Evolutionary conservation across 1,140 invertebrate species (phyloP), one percentile per base, ranked within the genome.

Genomic region (Aphelenchoides avenae): DNA sequence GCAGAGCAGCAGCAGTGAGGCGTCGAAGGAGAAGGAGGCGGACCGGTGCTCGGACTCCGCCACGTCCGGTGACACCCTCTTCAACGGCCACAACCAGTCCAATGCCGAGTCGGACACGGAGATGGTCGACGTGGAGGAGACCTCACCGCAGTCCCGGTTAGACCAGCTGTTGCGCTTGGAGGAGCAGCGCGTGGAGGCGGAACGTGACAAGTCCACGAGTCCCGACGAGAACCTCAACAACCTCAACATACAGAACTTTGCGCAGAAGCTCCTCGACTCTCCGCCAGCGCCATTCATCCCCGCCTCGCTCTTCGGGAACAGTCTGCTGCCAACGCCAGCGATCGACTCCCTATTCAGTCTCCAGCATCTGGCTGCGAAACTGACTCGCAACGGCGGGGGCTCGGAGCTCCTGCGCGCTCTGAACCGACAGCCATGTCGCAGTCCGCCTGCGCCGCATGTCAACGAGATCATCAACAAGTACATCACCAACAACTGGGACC

Each of bases 401-500:
- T 55, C 52, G 22, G 52, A 55, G 29, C 46, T 55, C 31, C 49
- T 48, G 18, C 51, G 40, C 30, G 52, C 52, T 30, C 27, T 55
- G 4, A 55, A 51, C 34, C 18, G 40, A 30, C 52, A 43, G 2
- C 30, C 26, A 7, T 20, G 24, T 15, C 22, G 24, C 11, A 26
- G 44, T 11, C n/a, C n/a, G n/a, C n/a, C n/a, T n/a, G n/a, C n/a
- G n/a, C n/a, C n/a, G 15, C 55, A 70, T 36, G 41, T 66, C 33
- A 55, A 49, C n/a, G 66, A 66, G 36, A 47, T 70, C 48, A 43
- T 66, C 6, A 43, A 66, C 30, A 63, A 64, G 36, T 66, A 70
- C 34, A 67, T 66, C 29, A 64, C 61, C 26, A 66, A 64, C 39
- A 66, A 64, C 40, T 66, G 63, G 63, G 57, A 69, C 20, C 40